phyloP scores from a whole-genome alignment of 1,140 invertebrate species.

The Eufriesea mexicana region DNA sequence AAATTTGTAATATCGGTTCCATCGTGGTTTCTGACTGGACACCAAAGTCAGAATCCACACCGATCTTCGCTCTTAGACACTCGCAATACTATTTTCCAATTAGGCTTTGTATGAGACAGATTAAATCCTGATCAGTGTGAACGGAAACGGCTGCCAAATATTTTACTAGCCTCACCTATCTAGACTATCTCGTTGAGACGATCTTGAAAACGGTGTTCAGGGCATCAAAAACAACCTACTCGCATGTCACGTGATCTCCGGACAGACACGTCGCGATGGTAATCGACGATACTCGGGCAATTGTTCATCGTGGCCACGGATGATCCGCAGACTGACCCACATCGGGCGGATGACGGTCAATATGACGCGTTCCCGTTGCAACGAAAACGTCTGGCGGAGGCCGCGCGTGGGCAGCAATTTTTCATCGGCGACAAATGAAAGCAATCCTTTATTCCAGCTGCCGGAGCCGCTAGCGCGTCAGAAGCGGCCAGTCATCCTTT shows the following conservation, averaged over 20 bases:
- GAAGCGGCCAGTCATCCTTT: not conserved
- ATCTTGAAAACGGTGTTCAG: too few relatives aligned
- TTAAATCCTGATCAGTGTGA: too few relatives aligned
- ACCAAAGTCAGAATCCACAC: too few relatives aligned
- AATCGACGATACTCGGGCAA: constrained; percentile 42
- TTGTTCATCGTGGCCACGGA: constrained; percentile 28
- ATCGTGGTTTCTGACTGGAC: too few relatives aligned
- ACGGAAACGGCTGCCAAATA: too few relatives aligned
- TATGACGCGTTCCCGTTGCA: constrained; percentile 20
- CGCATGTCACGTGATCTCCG: constrained; percentile 37
- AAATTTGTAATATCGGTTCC: too few relatives aligned
- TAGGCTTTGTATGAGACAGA: too few relatives aligned
- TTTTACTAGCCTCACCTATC: too few relatives aligned
- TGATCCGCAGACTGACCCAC: constrained; percentile 20
- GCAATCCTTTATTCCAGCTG: constrained; percentile 1
- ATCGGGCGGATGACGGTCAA: constrained; percentile 27
- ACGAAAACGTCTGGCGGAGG: not conserved
- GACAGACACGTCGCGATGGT: constrained; percentile 5
- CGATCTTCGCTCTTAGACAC: too few relatives aligned
- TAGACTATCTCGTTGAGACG: too few relatives aligned
- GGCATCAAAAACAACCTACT: constrained; percentile 19
- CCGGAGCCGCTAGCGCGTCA: not conserved
- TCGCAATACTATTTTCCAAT: too few relatives aligned
- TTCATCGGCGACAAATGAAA: constrained; percentile 40
- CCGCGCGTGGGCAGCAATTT: constrained; percentile 18